phyloP scores from a whole-genome alignment of 2,888 invertebrate genomes.

The Microctonus brassicae region DNA sequence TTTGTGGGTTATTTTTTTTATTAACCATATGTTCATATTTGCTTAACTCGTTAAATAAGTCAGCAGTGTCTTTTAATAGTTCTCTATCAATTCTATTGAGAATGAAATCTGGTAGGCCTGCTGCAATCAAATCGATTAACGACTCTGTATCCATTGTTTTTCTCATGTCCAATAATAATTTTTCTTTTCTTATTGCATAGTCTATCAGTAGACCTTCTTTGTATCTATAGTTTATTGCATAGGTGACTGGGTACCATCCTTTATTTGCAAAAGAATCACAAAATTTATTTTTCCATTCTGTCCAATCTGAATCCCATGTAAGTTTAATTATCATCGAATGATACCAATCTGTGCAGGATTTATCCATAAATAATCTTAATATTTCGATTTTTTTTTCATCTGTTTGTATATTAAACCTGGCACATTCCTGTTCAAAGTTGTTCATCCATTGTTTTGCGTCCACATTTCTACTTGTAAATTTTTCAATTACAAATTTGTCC shows the following conservation, averaged over 20 bases:
- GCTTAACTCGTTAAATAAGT: slow-evolving; percentile 55
- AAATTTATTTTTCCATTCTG: slow-evolving; percentile 45
- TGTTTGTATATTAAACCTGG: slow-evolving; percentile 38
- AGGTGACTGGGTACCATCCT: slow-evolving; percentile 49
- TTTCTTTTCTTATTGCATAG: slow-evolving; percentile 50
- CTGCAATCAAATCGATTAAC: slow-evolving; percentile 54
- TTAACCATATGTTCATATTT: neutral
- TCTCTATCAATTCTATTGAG: slow-evolving; percentile 55
- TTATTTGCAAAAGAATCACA: slow-evolving; percentile 49
- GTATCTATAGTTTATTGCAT: slow-evolving; percentile 50
- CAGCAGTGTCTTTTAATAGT: slow-evolving; percentile 50
- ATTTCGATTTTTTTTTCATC: slow-evolving; percentile 52
- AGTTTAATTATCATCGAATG: slow-evolving; percentile 45
- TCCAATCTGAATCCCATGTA: slow-evolving; percentile 45
- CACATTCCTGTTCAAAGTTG: slow-evolving; percentile 48
- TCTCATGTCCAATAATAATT: slow-evolving; percentile 47
- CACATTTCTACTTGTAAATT: slow-evolving; percentile 44
- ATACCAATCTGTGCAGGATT: slow-evolving; percentile 47
- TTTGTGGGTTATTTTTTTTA: neutral
- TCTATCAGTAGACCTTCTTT: slow-evolving; percentile 49
- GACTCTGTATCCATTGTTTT: slow-evolving; percentile 47
- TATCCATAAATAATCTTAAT: slow-evolving; percentile 45
- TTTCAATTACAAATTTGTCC: slow-evolving; percentile 46
- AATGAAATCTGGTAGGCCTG: slow-evolving; percentile 54
- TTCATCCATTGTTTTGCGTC: slow-evolving; percentile 47